Evolutionary conservation across 1,140 invertebrate genomes (phyloP), one percentile per base, ranked within the genome.

Genomic region (Homarus americanus): DNA sequence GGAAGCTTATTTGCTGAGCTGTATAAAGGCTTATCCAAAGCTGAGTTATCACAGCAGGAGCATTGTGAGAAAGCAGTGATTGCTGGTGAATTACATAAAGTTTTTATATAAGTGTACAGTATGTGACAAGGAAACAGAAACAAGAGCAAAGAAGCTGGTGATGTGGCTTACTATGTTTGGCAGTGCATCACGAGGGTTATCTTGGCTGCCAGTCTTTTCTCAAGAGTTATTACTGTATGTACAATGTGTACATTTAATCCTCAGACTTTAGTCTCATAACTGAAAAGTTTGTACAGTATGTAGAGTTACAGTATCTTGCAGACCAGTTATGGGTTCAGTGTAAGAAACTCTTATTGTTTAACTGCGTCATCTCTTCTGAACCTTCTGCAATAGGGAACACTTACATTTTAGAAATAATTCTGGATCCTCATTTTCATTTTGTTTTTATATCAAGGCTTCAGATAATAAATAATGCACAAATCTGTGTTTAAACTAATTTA

Each of bases 371-470:
- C 53, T 24, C 4, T 58, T 15, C 24, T 58, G 72, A 28, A 75
- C 28, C 38, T 15, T 75, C 12, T 24, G 7, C 28, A 69, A 2
- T n/a, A 32, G 63, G 28, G 12, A 4, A 69, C 63, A 10, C 5
- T 69, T 69, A 69, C n/a, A 69, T 69, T 69, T 69, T 69, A 69
- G 63, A 69, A 10, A 40, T 76, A 24, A 15, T 76, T 40, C 20
- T 76, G 36, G 73, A 40, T 38, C 73, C 36, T 76, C 9, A 17
- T 75, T 75, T 40, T 40, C 2, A 40, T 32, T 44, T 76, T 40
- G 40, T 40, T 40, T 44, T 76, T 40, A 38, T 44, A 76, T 44
- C 40, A 76, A 7, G 4, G 63, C 63, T 69, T 69, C 44, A 49
- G 44, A 49, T 49, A 69, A 69, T 69, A 58, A 58, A 58, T 58